Base-by-base conservation (phyloP, 2,888 invertebrate genomes). In the Labia minor region DNA sequence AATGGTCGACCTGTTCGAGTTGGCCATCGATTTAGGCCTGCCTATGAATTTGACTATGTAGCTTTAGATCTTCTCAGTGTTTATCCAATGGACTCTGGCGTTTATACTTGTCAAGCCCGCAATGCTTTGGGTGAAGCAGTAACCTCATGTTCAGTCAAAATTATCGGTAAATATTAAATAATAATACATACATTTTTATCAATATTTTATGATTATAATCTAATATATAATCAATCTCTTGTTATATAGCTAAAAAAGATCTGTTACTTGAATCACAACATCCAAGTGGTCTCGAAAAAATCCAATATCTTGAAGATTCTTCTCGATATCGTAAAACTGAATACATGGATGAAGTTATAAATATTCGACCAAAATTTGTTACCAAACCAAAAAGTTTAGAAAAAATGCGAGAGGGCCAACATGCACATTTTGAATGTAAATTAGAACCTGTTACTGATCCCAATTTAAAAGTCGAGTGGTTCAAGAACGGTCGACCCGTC, bases 361-460 rank as follows among this genome's bases (percentile, higher is more conserved):
- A 87, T 71, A 84, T 90, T 6, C 88, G 86, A 72, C 95, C 95
- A 1, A 85, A 85, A 70, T 95, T 95, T 77, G 81, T 93, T 1
- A 91, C 93, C 0, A 88, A 89, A 74, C 91, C 95, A 4, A 92
- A 95, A 78, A 92, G 87, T 71, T 83, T 92, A 71, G 89, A 88
- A 71, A 90, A 90, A 73, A 87, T 94, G 72, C 82, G 85, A 65
- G 95, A 97, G 81, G 89, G 94, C 62, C 87, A 91, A 72, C 92
- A 93, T 75, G 95, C 96, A 63, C 97, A 98, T 77, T 96, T 99
- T 78, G 98, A 99, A 80, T 95, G 95, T 77, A 94, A 96, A 77
- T 84, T 99, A 37, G 94, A 95, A 77, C 98, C 98, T 37, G 92
- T 97, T 8, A 95, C 95, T 4, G 99, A 99, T 80, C 86, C 97